Evolutionary conservation across 2,113 vertebrate genomes (phyloP).

Genomic region (Rhea pennata): DNA sequence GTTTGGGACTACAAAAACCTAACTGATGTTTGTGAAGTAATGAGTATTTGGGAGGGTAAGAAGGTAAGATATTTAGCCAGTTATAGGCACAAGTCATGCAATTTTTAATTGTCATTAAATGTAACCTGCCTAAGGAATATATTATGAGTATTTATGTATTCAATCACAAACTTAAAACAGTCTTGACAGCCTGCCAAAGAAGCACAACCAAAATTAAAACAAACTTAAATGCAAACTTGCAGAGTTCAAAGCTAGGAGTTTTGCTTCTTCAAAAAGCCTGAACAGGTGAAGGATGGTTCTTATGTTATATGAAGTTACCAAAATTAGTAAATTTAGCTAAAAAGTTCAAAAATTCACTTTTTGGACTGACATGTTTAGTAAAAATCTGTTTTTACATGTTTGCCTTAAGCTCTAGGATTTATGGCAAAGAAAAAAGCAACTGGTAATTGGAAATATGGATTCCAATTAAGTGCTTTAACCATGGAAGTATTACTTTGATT

Average conservation of each 20-base stretch:
- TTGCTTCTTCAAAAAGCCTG: background rate
- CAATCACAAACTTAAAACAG: background rate
- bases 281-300: no score
- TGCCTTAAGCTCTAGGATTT: background rate
- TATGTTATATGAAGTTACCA: no score
- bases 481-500: background rate
- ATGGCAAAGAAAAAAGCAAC: background rate
- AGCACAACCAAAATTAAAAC: background rate
- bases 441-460: no score
- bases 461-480: background rate
- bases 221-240: background rate
- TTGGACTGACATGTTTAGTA: background rate
- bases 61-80: background rate
- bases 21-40: background rate
- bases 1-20: background rate
- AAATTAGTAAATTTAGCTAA: background rate
- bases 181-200: background rate
- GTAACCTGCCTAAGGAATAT: background rate
- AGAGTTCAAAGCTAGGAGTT: background rate
- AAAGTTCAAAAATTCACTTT: background rate
- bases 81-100: background rate
- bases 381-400: background rate
- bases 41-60: background rate
- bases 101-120: background rate
- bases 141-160: background rate